phyloP scores from a whole-genome alignment of 2,113 vertebrate species.

The Eulemur rufifrons region DNA sequence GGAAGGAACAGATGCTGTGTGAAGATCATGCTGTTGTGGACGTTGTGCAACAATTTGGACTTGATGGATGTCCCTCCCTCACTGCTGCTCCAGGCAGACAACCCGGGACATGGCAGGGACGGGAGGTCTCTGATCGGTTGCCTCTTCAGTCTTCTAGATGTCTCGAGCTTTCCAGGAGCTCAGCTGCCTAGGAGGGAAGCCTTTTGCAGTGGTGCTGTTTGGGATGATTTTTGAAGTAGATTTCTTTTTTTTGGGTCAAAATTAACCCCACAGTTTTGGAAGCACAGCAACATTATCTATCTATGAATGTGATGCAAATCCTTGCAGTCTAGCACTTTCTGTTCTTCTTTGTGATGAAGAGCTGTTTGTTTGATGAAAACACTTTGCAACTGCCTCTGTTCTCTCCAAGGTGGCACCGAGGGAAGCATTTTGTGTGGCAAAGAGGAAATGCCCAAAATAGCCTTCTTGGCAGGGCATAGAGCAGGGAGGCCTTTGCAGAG shows the following conservation, averaged over 20 bases:
- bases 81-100: background rate
- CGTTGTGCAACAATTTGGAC: conserved; percentile 52
- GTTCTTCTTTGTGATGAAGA: background rate
- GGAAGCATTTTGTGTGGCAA: background rate
- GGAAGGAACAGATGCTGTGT: conserved; percentile 75
- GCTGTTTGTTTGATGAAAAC: background rate
- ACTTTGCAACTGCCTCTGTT: background rate
- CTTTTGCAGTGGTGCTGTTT: background rate
- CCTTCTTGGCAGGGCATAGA: background rate
- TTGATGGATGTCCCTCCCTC: conserved; percentile 70
- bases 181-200: background rate
- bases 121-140: background rate
- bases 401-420: background rate
- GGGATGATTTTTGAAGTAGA: conserved; percentile 3
- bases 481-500: background rate
- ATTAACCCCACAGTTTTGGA: background rate
- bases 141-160: conserved; percentile 17
- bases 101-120: background rate
- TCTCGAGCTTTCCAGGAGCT: background rate
- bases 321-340: background rate
- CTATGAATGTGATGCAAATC: background rate
- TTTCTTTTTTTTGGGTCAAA: background rate
- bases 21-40: conserved; percentile 72
- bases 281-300: background rate
- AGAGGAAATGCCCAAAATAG: background rate